Evolutionary conservation across 2,888 invertebrate genomes (phyloP).

Genomic region (Protodeltote pygarga): DNA sequence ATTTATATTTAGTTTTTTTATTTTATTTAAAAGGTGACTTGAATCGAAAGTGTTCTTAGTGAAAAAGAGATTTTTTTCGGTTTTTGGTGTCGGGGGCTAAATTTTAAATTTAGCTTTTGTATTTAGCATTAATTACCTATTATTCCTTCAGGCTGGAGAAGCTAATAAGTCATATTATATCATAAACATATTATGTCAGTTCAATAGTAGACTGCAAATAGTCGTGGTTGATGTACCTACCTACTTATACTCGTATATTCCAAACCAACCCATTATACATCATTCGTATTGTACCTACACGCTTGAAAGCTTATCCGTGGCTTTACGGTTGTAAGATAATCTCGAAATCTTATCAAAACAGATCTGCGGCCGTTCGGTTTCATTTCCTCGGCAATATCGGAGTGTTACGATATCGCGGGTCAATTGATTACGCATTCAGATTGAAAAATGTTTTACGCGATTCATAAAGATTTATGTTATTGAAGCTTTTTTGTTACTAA

Average conservation of each 20-base stretch:
- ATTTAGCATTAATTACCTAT: no score
- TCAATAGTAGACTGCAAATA: no score
- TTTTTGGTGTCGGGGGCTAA: no score
- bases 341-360: conserved; percentile 42
- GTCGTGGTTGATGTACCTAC: background rate
- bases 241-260: no score
- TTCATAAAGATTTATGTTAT: conserved; percentile 3
- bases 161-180: no score
- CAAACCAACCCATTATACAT: conserved; percentile 9
- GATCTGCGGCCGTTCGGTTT: conserved; percentile 29
- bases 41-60: no score
- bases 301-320: conserved; percentile 12
- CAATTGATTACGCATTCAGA: conserved; percentile 30
- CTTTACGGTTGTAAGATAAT: conserved; percentile 25
- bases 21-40: no score
- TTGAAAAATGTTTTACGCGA: conserved; percentile 12
- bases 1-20: no score
- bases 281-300: conserved; percentile 13
- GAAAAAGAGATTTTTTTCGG: no score
- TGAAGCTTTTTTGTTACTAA: background rate
- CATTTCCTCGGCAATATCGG: conserved; percentile 26
- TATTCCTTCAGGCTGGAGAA: no score
- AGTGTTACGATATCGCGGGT: conserved; percentile 32
- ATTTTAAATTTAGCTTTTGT: no score
- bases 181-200: no score